Evolutionary conservation across 1,140 invertebrate species (phyloP).

Genomic region (Delia radicum): DNA sequence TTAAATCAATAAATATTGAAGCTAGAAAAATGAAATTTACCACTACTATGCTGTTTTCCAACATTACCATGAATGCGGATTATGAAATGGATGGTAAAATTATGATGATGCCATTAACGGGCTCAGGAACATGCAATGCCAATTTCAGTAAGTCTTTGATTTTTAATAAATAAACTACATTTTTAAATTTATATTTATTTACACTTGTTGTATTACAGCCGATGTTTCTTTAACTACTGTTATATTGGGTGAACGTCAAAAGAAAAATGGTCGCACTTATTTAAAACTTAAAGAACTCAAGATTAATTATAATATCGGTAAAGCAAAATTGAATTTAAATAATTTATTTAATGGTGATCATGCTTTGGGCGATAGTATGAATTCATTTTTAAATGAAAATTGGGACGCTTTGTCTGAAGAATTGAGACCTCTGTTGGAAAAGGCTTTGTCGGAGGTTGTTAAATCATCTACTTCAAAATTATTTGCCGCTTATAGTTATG

Average conservation of each 20-base stretch:
- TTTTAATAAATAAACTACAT: background rate
- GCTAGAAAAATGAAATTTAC: constrained; percentile 58
- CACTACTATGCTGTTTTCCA: constrained; percentile 61
- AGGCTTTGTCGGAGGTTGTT: constrained; percentile 59
- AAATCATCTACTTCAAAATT: constrained; percentile 62
- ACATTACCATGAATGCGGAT: constrained; percentile 58
- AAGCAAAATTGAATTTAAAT: constrained; percentile 64
- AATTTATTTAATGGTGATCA: constrained; percentile 71
- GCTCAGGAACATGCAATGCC: constrained; percentile 59
- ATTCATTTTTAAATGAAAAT: constrained; percentile 64
- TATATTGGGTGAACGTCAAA: constrained; percentile 61
- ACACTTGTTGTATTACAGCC: constrained; percentile 57
- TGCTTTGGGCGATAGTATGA: constrained; percentile 64
- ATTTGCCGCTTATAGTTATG: constrained; percentile 47
- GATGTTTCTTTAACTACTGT: constrained; percentile 64
- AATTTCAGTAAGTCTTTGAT: constrained; percentile 59
- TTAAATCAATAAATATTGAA: constrained; percentile 57
- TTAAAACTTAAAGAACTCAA: constrained; percentile 65
- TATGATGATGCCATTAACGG: constrained; percentile 64
- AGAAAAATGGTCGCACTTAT: constrained; percentile 54
- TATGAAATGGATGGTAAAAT: constrained; percentile 64
- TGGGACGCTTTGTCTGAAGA: constrained; percentile 62
- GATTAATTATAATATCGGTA: constrained; percentile 63
- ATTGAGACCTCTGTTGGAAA: constrained; percentile 61
- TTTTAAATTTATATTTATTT: background rate